Evolutionary conservation across 2,113 vertebrate genomes (phyloP).

Genomic region (Pseudopodoces humilis): DNA sequence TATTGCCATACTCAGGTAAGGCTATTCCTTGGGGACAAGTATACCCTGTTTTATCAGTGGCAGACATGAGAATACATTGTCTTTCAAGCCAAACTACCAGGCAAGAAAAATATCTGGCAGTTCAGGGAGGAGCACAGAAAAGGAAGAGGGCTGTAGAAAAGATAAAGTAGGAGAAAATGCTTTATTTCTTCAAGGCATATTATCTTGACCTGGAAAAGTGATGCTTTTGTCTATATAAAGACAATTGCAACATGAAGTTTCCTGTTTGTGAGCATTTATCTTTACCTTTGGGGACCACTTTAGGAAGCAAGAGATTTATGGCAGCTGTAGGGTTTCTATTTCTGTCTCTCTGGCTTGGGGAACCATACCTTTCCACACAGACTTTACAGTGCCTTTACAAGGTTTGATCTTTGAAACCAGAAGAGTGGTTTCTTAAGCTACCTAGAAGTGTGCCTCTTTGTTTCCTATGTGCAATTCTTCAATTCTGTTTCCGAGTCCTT

Average conservation of each 20-base stretch:
- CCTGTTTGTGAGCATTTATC: background rate
- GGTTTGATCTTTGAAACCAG: background rate
- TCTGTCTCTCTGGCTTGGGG: background rate
- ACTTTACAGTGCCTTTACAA: background rate
- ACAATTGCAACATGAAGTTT: background rate
- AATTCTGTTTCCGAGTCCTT: background rate
- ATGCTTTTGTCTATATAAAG: background rate
- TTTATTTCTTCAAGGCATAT: background rate
- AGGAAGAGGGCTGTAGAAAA: background rate
- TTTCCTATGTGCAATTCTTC: background rate
- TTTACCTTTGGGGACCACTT: background rate
- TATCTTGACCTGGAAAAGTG: background rate
- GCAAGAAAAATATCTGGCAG: background rate
- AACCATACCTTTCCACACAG: background rate
- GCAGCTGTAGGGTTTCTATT: background rate
- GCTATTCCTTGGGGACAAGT: background rate
- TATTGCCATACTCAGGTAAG: background rate
- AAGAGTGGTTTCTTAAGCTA: background rate
- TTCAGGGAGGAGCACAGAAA: background rate
- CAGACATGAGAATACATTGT: background rate
- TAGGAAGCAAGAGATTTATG: background rate
- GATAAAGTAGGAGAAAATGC: background rate
- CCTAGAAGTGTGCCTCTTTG: background rate
- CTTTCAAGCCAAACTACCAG: background rate
- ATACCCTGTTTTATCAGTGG: background rate